Evolutionary conservation across 2,888 invertebrate genomes (phyloP).

Genomic region (Parnassius apollo): DNA sequence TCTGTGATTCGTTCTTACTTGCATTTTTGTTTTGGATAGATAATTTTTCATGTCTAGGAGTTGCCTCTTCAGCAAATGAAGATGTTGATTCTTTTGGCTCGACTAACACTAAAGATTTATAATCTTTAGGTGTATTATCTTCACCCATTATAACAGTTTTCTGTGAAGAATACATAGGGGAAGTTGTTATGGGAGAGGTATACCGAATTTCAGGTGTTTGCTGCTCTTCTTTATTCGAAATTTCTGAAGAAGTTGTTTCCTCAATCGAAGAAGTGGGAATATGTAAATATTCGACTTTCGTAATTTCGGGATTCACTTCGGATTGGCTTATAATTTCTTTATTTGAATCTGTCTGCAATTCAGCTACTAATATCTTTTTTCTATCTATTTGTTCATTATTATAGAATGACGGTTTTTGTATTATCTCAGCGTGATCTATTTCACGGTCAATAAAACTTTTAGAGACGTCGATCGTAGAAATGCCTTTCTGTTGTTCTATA

Average conservation of each 20-base stretch:
- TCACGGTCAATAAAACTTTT: slow-evolving; percentile 10
- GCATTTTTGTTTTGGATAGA: too few species aligned
- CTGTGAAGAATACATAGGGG: not conserved
- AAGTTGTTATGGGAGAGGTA: too few species aligned
- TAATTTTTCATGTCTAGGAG: too few species aligned
- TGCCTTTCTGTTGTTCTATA: not conserved
- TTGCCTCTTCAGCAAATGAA: too few species aligned
- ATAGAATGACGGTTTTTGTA: not conserved
- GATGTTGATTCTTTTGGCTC: too few species aligned
- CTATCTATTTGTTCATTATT: not conserved
- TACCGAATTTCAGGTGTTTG: too few species aligned
- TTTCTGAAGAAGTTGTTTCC: not conserved
- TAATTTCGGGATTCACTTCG: not conserved
- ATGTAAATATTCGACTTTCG: not conserved
- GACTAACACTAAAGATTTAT: not conserved
- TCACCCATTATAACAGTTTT: not conserved
- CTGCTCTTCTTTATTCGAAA: not conserved
- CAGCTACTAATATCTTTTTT: not conserved
- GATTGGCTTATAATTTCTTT: not conserved
- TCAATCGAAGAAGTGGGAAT: not conserved
- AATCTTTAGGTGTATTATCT: not conserved
- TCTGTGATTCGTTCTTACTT: not conserved
- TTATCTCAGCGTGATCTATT: slow-evolving; percentile 1
- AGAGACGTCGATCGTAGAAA: not conserved
- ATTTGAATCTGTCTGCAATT: not conserved